phyloP scores from a whole-genome alignment of 2,888 invertebrate genomes.

The Eupithecia vulgata region DNA sequence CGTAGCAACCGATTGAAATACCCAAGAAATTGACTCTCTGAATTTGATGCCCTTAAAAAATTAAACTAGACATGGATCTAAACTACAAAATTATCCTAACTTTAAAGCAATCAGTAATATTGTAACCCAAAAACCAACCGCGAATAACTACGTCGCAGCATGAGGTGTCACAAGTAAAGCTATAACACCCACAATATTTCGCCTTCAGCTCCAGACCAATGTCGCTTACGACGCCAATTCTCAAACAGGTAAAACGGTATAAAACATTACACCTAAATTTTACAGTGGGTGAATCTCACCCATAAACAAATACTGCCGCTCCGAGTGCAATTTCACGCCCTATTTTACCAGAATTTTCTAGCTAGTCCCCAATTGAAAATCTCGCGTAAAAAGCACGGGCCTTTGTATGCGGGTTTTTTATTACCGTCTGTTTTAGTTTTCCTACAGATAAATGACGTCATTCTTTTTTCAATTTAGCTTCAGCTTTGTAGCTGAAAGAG shows the following conservation, averaged over 20 bases:
- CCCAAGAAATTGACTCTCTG: too few species aligned
- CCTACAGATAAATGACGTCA: conserved; percentile 67
- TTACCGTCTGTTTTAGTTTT: conserved; percentile 68
- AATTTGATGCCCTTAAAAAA: too few species aligned
- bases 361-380: conserved; percentile 69
- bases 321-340: conserved; percentile 77
- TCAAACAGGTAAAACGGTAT: conserved; percentile 46
- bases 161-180: conserved; percentile 39
- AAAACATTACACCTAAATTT: conserved; percentile 68
- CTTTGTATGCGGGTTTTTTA: conserved; percentile 71
- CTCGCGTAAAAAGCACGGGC: conserved; percentile 63
- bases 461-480: conserved; percentile 72
- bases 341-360: conserved; percentile 77
- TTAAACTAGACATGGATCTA: not conserved
- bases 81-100: not conserved
- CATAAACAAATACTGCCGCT: conserved; percentile 79
- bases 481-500: conserved; percentile 54
- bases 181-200: conserved; percentile 42
- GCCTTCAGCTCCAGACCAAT: conserved; percentile 49
- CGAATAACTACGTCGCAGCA: conserved; percentile 34
- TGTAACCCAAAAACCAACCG: conserved; percentile 26
- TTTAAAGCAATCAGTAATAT: conserved; percentile 17
- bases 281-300: conserved; percentile 61
- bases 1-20: too few species aligned
- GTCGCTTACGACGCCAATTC: conserved; percentile 58